phyloP scores from a whole-genome alignment of 1,140 invertebrate genomes.

The Nasonia vitripennis region DNA sequence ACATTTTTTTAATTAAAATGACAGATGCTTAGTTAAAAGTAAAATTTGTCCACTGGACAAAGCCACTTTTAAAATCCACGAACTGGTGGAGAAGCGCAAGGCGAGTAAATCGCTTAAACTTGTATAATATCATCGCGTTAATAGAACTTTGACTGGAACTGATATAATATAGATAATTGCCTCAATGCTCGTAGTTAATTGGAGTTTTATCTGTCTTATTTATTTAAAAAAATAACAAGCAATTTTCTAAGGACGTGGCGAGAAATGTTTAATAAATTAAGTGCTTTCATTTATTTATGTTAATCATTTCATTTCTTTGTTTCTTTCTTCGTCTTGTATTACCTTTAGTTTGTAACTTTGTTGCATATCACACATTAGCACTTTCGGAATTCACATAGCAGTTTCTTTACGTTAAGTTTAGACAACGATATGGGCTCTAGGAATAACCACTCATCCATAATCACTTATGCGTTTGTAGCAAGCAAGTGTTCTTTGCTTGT shows the following conservation, averaged over 20 bases:
- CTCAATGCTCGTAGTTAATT: constrained; percentile 39
- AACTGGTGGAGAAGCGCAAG: constrained; percentile 29
- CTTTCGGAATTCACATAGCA: constrained; percentile 62
- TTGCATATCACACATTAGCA: constrained; percentile 61
- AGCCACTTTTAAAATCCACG: constrained; percentile 39
- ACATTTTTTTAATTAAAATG: constrained; percentile 26
- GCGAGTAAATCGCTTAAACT: constrained; percentile 27
- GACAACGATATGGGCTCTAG: constrained; percentile 50
- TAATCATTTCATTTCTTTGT: constrained; percentile 29
- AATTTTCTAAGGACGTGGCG: constrained; percentile 43
- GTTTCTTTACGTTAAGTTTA: constrained; percentile 49
- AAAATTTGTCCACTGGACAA: constrained; percentile 24
- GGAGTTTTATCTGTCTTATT: constrained; percentile 38
- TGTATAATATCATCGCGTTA: constrained; percentile 8
- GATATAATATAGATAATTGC: constrained; percentile 25
- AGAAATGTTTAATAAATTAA: constrained; percentile 56
- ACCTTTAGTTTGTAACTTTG: constrained; percentile 48
- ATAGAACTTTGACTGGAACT: constrained; percentile 14
- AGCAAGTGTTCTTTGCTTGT: constrained; percentile 61
- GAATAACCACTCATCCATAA: constrained; percentile 51
- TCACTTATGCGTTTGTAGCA: constrained; percentile 63
- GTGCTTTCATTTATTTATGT: constrained; percentile 54
- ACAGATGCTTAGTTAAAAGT: constrained; percentile 28
- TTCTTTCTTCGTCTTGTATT: constrained; percentile 36
- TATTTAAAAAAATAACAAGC: constrained; percentile 52